Conservation (phyloP, 1,140 invertebrate species). For the Scylla paramamosain region DNA sequence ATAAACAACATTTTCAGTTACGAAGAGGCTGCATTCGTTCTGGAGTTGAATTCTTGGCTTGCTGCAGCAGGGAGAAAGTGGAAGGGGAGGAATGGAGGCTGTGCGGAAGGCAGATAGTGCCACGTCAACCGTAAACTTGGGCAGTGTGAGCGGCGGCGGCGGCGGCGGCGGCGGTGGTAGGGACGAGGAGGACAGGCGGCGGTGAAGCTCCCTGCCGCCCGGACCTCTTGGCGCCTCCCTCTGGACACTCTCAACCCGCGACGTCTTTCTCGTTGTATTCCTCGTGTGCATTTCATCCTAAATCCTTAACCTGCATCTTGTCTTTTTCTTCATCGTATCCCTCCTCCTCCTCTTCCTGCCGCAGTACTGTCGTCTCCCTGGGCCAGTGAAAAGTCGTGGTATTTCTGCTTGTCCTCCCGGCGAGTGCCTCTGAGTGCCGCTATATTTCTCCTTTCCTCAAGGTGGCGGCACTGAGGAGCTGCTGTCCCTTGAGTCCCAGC, state of each 20-base stretch:
- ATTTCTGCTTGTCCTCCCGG: slow-evolving; percentile 6
- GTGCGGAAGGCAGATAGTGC: slow-evolving; percentile 1
- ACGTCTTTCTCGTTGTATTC: neutral
- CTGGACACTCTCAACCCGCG: neutral
- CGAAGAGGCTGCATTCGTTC: neutral
- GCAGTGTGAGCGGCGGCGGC: neutral
- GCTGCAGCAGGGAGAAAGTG: neutral
- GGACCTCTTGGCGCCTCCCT: neutral
- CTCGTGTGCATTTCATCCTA: neutral
- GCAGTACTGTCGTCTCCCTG: neutral
- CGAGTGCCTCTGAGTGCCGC: slow-evolving; percentile 7
- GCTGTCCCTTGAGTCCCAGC: neutral
- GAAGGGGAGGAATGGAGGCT: neutral
- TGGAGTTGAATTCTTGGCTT: neutral
- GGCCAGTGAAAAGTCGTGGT: neutral
- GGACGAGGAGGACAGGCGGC: neutral
- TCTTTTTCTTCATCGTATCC: too few species aligned
- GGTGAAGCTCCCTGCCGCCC: neutral
- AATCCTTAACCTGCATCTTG: neutral
- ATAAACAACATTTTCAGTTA: neutral
- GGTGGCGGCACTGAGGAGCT: neutral
- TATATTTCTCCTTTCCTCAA: neutral
- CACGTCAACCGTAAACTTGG: neutral
- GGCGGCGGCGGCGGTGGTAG: neutral
- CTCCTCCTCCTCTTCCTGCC: neutral